Conservation (phyloP, 1,140 invertebrate genomes). For the Atopsyche davidsoni region DNA sequence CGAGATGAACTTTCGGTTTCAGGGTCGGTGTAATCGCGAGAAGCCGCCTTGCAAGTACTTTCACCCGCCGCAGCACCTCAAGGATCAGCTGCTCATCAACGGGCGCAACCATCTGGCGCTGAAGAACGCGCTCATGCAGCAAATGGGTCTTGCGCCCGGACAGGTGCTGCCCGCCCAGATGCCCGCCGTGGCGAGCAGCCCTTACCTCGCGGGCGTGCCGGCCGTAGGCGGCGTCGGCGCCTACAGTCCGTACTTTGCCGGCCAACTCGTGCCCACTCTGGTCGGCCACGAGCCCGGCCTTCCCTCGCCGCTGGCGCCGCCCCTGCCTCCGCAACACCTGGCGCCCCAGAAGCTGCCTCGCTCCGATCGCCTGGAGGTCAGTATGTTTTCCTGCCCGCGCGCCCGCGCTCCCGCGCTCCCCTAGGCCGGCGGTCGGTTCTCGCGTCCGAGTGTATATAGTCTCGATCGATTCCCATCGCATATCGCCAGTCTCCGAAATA, state of each 20-base stretch:
- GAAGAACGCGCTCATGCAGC: slow-evolving; percentile 94
- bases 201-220: slow-evolving; percentile 83
- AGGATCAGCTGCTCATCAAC: slow-evolving; percentile 99
- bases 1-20: slow-evolving; percentile 50
- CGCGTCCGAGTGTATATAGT: too few relatives aligned
- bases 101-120: slow-evolving; percentile 97
- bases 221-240: slow-evolving; percentile 70
- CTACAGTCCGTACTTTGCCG: slow-evolving; percentile 83
- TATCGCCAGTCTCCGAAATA: too few relatives aligned
- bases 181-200: slow-evolving; percentile 86
- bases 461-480: too few relatives aligned
- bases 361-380: slow-evolving; percentile 93
- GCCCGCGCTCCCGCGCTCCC: neutral
- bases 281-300: slow-evolving; percentile 72
- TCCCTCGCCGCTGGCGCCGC: slow-evolving; percentile 49
- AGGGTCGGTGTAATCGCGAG: slow-evolving; percentile 99
- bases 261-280: slow-evolving; percentile 77
- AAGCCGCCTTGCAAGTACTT: slow-evolving; percentile 99
- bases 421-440: too few relatives aligned
- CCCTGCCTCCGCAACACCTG: slow-evolving; percentile 78
- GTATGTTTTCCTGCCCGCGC: slow-evolving; percentile 32
- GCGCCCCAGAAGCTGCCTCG: slow-evolving; percentile 88
- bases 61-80: slow-evolving; percentile 98
- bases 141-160: slow-evolving; percentile 85
- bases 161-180: slow-evolving; percentile 87